phyloP scores from a whole-genome alignment of 2,797 vertebrate species.

The Pseudomugil gertrudae region DNA sequence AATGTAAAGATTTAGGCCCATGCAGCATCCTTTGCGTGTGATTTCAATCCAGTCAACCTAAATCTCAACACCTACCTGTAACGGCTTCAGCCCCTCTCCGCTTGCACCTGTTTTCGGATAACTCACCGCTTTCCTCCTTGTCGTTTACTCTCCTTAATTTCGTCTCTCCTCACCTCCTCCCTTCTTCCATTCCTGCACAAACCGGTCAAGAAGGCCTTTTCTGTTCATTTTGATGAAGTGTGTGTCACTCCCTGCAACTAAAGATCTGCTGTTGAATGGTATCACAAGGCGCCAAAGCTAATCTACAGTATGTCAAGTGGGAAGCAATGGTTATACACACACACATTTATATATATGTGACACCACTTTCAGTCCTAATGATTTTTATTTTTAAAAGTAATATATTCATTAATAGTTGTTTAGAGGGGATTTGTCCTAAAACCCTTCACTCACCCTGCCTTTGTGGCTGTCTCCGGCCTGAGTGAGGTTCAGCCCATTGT shows the following conservation, averaged over 20 bases:
- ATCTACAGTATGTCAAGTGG: slow-evolving; percentile 18
- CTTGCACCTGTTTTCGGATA: slow-evolving; percentile 45
- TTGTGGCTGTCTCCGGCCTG: slow-evolving; percentile 49
- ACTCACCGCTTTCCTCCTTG: slow-evolving; percentile 27
- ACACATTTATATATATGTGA: no score
- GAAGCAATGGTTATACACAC: slow-evolving; percentile 25
- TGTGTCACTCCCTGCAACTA: slow-evolving; percentile 8
- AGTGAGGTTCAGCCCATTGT: slow-evolving; percentile 67
- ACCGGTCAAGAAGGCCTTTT: slow-evolving; percentile 14
- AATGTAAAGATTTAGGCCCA: not conserved
- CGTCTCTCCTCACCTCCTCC: not conserved
- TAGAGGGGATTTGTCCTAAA: slow-evolving; percentile 69
- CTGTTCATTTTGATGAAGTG: not conserved
- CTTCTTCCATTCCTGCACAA: not conserved
- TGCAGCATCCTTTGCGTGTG: slow-evolving; percentile 3
- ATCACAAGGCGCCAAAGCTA: slow-evolving; percentile 2
- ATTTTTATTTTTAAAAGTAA: slow-evolving; percentile 42
- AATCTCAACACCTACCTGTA: slow-evolving; percentile 35
- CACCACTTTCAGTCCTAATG: slow-evolving; percentile 24
- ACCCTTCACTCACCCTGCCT: slow-evolving; percentile 52
- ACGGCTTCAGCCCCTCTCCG: slow-evolving; percentile 13
- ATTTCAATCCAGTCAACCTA: slow-evolving; percentile 32
- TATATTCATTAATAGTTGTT: slow-evolving; percentile 71
- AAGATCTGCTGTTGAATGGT: slow-evolving; percentile 8
- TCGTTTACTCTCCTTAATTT: slow-evolving; percentile 15